Evolutionary conservation across 2,888 invertebrate genomes (phyloP), one percentile per base, ranked within the genome.

Genomic region (Microchrysa polita): DNA sequence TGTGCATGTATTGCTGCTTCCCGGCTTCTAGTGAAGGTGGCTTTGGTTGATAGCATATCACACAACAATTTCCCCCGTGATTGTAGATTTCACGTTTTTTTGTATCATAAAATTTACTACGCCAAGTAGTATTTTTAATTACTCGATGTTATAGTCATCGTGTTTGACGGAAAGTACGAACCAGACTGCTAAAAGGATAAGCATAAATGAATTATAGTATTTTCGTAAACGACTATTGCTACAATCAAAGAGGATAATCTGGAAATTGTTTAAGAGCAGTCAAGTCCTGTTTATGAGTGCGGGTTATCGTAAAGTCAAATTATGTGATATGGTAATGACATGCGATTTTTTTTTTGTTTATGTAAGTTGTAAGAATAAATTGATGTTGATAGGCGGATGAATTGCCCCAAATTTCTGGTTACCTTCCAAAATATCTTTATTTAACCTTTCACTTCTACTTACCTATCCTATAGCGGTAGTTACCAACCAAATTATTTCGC

Each of bases 1-100:
- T n/a, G n/a, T n/a, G n/a, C n/a, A n/a, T n/a, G n/a, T n/a, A n/a
- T n/a, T n/a, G n/a, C n/a, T n/a, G n/a, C n/a, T n/a, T n/a, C n/a
- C n/a, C n/a, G n/a, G n/a, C n/a, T n/a, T n/a, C n/a, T n/a, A n/a
- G n/a, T n/a, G n/a, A n/a, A n/a, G n/a, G n/a, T n/a, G n/a, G n/a
- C n/a, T n/a, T n/a, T n/a, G n/a, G n/a, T n/a, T n/a, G n/a, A n/a
- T 48, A 55, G 20, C 55, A 18, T 55, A 55, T 55, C 55, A 22
- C 55, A 22, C 55, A 2, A 55, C 18, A 18, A 55, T 55, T 55
- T 55, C 20, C 55, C 53, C 18, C 18, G 18, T 55, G 10, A 34
- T 34, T 34, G 48, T 48, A 48, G 48, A 48, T 48, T 34, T 48
- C 48, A 48, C 16, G 55, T 55, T 55, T 16, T 20, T 55, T 52